phyloP scores from a whole-genome alignment of 2,888 invertebrate genomes.

The Mythimna impura region DNA sequence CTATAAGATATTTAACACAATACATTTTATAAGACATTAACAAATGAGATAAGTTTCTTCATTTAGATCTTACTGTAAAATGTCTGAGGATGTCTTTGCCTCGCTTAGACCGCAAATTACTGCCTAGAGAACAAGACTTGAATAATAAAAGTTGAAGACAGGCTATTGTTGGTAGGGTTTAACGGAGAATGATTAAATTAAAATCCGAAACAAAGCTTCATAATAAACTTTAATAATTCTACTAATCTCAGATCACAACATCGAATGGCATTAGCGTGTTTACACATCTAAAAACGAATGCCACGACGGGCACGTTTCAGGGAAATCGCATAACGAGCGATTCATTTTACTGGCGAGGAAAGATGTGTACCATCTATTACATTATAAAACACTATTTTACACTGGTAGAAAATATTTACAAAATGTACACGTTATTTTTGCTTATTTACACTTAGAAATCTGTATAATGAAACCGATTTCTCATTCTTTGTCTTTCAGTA shows the following conservation, averaged over 20 bases:
- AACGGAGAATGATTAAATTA: constrained; percentile 1
- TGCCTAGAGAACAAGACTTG: neutral
- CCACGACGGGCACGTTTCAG: neutral
- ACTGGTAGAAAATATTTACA: constrained; percentile 44
- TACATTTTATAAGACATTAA: no score
- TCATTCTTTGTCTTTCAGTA: constrained; percentile 68
- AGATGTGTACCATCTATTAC: constrained; percentile 30
- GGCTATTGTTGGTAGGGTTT: neutral
- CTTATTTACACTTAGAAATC: constrained; percentile 56
- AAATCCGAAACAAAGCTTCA: constrained; percentile 30
- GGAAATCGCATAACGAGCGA: neutral
- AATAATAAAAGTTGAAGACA: constrained; percentile 1
- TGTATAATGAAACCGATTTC: constrained; percentile 53
- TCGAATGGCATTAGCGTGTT: constrained; percentile 44
- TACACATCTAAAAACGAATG: constrained; percentile 17
- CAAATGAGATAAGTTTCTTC: constrained; percentile 24
- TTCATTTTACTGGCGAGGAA: neutral
- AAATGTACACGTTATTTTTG: constrained; percentile 18
- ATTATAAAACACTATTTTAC: constrained; percentile 44
- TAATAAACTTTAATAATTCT: constrained; percentile 61
- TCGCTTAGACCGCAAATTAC: constrained; percentile 12
- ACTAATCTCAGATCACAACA: constrained; percentile 68
- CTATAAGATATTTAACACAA: neutral
- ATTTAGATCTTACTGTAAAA: constrained; percentile 6
- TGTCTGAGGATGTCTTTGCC: neutral